These are phyloP conservation scores for Mylabris phalerata DNA, from an alignment of 1,140 invertebrate species.

Conservation along the genomic window DNA sequence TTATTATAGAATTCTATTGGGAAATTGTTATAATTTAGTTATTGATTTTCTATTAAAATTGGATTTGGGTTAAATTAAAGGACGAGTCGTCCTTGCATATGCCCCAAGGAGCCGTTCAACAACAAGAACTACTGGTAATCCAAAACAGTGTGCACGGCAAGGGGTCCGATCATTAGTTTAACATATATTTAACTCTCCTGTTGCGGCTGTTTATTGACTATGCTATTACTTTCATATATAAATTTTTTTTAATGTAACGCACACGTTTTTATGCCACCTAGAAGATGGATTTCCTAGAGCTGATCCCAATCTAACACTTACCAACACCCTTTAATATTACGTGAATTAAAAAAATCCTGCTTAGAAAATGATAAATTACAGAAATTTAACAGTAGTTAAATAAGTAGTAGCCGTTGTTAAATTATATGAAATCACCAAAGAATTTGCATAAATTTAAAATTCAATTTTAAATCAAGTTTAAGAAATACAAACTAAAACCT, in stretches of 20 bases:
- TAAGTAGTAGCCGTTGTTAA: not conserved
- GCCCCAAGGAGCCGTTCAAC: conserved; percentile 10
- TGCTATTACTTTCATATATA: conserved; percentile 19
- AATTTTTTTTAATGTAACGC: conserved; percentile 7
- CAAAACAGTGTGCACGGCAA: conserved; percentile 23
- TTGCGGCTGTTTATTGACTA: conserved; percentile 16
- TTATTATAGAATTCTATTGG: not conserved
- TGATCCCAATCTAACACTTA: conserved; percentile 18
- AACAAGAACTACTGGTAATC: conserved; percentile 29
- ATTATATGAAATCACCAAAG: not conserved
- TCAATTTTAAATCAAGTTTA: not conserved
- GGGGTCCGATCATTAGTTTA: conserved; percentile 30
- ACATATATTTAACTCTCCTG: conserved; percentile 17
- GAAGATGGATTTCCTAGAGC: conserved; percentile 13
- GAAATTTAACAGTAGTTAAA: not conserved
- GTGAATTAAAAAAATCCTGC: too few relatives aligned
- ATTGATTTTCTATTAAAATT: not conserved
- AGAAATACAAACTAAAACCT: too few relatives aligned
- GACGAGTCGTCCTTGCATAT: conserved; percentile 16
- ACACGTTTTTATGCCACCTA: conserved; percentile 16
- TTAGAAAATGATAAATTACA: too few relatives aligned
- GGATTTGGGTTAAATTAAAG: not conserved
- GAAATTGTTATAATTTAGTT: not conserved
- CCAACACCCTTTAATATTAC: too few relatives aligned
- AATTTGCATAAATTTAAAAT: not conserved